phyloP scores from a whole-genome alignment of 2,888 invertebrate genomes.

The Polyommatus icarus region DNA sequence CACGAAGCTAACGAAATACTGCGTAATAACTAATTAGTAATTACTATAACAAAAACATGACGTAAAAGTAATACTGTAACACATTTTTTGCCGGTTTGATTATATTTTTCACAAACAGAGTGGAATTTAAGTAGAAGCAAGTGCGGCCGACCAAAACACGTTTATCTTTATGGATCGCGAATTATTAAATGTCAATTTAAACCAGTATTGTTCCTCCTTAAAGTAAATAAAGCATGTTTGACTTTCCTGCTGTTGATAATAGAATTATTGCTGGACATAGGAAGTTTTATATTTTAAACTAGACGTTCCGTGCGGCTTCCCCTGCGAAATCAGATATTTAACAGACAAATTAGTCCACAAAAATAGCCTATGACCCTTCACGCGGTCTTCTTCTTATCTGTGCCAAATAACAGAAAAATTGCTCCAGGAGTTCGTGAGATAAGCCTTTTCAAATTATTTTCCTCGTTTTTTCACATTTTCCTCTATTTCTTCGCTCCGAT shows the following conservation, averaged over 20 bases:
- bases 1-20: background rate
- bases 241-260: background rate
- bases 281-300: no score
- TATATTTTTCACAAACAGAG: background rate
- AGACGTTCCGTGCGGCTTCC: no score
- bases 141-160: constrained; percentile 12
- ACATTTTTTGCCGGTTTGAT: background rate
- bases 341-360: no score
- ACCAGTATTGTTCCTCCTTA: background rate
- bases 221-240: background rate
- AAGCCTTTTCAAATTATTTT: no score
- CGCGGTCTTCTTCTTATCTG: no score
- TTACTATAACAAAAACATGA: constrained; percentile 6
- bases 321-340: no score
- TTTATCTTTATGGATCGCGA: constrained; percentile 10
- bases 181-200: constrained; percentile 2
- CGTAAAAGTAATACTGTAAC: background rate
- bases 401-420: no score
- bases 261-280: background rate
- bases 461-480: no score
- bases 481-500: no score
- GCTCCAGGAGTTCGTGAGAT: no score
- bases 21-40: background rate
- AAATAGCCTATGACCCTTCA: no score
- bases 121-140: background rate